These are phyloP conservation scores for Drymonia ruficornis DNA, from an alignment of 2,888 invertebrate species.

Conservation along the genomic window DNA sequence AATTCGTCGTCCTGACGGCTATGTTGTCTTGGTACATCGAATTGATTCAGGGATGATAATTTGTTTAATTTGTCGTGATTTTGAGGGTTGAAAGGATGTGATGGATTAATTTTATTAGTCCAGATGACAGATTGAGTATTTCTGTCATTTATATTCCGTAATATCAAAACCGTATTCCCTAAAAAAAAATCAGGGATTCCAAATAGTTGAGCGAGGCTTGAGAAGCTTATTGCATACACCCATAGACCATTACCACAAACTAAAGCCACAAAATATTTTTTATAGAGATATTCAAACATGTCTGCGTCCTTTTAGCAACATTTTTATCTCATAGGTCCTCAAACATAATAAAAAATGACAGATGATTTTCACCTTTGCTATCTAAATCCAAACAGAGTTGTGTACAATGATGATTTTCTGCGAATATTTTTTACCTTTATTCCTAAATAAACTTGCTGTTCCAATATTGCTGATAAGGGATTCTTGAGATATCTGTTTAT, in stretches of 20 bases:
- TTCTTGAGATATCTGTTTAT: not conserved
- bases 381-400: conserved; percentile 45
- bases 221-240: too few species aligned
- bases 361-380: conserved; percentile 35
- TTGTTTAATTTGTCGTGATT: conserved; percentile 48
- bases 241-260: too few species aligned
- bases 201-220: too few species aligned
- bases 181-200: too few species aligned
- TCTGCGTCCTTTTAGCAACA: not conserved
- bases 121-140: not conserved
- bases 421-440: conserved; percentile 42
- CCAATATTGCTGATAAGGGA: conserved; percentile 10
- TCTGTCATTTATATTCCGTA: too few species aligned
- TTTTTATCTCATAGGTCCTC: not conserved
- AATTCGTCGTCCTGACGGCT: conserved; percentile 55
- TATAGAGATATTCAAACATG: too few species aligned
- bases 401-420: conserved; percentile 60
- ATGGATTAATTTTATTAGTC: conserved; percentile 37
- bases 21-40: conserved; percentile 46
- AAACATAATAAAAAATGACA: not conserved
- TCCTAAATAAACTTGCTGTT: conserved; percentile 55
- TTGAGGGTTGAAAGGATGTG: conserved; percentile 49
- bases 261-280: too few species aligned
- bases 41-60: conserved; percentile 54
- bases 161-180: too few species aligned